phyloP scores from a whole-genome alignment of 2,113 vertebrate genomes.

The Lepus americanus region DNA sequence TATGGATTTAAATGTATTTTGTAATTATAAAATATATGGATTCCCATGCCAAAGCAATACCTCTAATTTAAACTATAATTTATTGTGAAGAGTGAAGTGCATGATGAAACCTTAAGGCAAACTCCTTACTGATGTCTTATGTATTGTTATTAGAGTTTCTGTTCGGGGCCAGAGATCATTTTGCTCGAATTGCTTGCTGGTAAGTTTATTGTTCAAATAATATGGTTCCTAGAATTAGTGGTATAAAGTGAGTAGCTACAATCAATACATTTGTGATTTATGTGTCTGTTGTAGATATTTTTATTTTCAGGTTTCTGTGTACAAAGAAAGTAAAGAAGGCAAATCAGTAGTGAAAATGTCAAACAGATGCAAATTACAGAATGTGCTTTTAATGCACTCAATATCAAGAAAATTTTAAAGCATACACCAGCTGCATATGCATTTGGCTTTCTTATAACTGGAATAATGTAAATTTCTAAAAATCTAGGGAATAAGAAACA shows the following conservation, averaged over 20 bases:
- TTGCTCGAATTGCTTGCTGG: conserved; percentile 30
- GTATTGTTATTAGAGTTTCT: conserved; percentile 50
- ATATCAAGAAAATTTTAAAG: conserved; percentile 16
- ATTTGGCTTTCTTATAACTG: not conserved
- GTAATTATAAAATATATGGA: conserved; percentile 56
- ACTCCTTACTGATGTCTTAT: not conserved
- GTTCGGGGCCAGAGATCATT: not conserved
- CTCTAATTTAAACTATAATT: conserved; percentile 34
- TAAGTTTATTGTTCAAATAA: conserved; percentile 63
- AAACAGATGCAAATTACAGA: conserved; percentile 42
- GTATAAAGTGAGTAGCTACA: conserved; percentile 11
- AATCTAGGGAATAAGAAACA: not conserved
- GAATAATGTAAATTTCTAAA: conserved; percentile 32
- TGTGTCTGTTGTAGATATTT: conserved; percentile 31
- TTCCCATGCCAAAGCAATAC: not conserved
- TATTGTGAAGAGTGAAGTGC: conserved; percentile 21
- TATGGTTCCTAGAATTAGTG: not conserved
- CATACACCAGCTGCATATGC: not conserved
- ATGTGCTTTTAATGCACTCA: not conserved
- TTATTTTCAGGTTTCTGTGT: not conserved
- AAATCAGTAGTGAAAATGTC: not conserved
- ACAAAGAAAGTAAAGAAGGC: conserved; percentile 57
- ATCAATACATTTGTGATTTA: conserved; percentile 19
- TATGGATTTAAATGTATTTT: conserved; percentile 57
- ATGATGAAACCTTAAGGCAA: conserved; percentile 17